Evolutionary conservation across 1,140 invertebrate species (phyloP).

Genomic region (Cotesia glomerata): DNA sequence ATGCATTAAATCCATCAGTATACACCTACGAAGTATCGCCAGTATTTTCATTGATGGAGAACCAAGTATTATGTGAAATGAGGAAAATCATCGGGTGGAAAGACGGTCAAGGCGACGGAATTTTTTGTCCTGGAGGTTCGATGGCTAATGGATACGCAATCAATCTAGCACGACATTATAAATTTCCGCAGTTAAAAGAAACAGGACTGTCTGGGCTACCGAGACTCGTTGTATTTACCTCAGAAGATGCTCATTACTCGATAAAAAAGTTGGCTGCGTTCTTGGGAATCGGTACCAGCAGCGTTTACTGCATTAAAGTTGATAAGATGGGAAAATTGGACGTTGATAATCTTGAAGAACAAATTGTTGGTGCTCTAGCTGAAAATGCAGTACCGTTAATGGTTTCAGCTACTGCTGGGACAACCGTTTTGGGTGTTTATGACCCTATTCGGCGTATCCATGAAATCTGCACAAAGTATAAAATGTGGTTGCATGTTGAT

Average conservation of each 20-base stretch:
- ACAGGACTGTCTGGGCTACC: slow-evolving; percentile 73
- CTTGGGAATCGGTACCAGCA: slow-evolving; percentile 79
- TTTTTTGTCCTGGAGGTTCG: slow-evolving; percentile 95
- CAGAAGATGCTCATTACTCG: slow-evolving; percentile 94
- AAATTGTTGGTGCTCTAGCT: slow-evolving; percentile 71
- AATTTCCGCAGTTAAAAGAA: slow-evolving; percentile 65
- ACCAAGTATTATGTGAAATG: slow-evolving; percentile 82
- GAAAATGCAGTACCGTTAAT: slow-evolving; percentile 81
- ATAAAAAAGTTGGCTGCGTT: slow-evolving; percentile 84
- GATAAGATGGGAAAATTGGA: slow-evolving; percentile 82
- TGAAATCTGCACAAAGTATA: slow-evolving; percentile 80
- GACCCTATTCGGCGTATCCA: slow-evolving; percentile 86
- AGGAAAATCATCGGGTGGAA: slow-evolving; percentile 83
- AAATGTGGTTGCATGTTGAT: slow-evolving; percentile 94
- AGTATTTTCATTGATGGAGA: slow-evolving; percentile 87
- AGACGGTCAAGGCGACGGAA: slow-evolving; percentile 77
- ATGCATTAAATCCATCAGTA: slow-evolving; percentile 85
- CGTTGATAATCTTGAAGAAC: slow-evolving; percentile 71
- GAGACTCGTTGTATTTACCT: slow-evolving; percentile 80
- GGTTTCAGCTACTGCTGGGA: slow-evolving; percentile 90
- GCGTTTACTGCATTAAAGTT: slow-evolving; percentile 76
- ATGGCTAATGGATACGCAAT: slow-evolving; percentile 96
- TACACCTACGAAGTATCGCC: slow-evolving; percentile 93
- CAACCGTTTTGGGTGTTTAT: slow-evolving; percentile 84
- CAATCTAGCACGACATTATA: slow-evolving; percentile 80